Evolutionary conservation across 2,888 invertebrate genomes (phyloP), one percentile per base, ranked within the genome.

Genomic region (Platycheirus rosarum): DNA sequence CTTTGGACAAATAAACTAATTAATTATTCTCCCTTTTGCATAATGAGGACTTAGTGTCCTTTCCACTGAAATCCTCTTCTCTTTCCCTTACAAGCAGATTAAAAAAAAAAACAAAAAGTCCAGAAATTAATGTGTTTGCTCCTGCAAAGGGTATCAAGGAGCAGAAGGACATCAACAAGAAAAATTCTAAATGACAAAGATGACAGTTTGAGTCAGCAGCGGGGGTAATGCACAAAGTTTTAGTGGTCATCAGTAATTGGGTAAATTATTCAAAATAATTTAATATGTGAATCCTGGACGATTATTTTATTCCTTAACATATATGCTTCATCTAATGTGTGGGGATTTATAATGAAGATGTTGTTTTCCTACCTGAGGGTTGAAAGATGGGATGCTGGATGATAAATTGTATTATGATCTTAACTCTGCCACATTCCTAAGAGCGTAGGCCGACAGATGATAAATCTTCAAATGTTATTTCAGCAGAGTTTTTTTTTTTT

Each of bases 321-420:
- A 0, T 49, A 20, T 44, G 11, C 13, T 49, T 53, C 44, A 62
- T 69, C 46, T 49, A 14, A 44, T 44, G 29, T 53, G 60, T 55
- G 65, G 71, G 76, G 76, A 76, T 80, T 80, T 65, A 80, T 63
- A 44, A 44, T 51, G 44, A 71, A 53, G 46, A 60, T 65, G 60
- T 2, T 23, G 23, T 23, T 70, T 65, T 70, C 66, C 68, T 77
- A 82, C 77, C 77, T 82, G 82, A 77, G 77, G 77, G 82, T 77
- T 73, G 68, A 29, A 79, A 55, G 63, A 74, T 53, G 26, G 42
- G 57, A 57, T 44, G 60, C 29, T n/a, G 26, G 63, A 68, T 73
- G 66, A 77, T 77, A 77, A 68, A 82, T 77, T 73, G 63, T 68
- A n/a, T n/a, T n/a, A n/a, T 63, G 62, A 77, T 70, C 62, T 71